Evolutionary conservation across 35 echinoderm and acorn worm species (phyloP), one percentile per base, ranked within the genome.

Genomic region (Patiria miniata): DNA sequence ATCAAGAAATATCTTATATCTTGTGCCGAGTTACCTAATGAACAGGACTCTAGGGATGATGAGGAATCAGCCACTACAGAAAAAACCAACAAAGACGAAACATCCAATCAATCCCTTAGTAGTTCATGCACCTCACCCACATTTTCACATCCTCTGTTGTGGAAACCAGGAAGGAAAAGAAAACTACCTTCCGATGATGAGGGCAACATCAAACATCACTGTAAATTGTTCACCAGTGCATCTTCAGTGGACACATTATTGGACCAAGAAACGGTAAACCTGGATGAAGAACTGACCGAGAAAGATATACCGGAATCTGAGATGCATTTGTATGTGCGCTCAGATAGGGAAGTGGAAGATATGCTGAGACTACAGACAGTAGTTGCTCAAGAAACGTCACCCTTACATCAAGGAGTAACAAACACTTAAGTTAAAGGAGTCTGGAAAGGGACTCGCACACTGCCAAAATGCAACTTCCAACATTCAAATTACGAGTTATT

Each of bases 241-340:
- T 14, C 26, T 28, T 47, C 42, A 47, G 42, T 47, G 42, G 42
- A 47, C 42, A 47, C 4, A 47, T 47, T 12, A 4, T 73, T 26
- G 65, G 34, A 73, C 65, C 65, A 26, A 8, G 65, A 30, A 34
- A 73, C 8, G 29, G 26, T 32, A 6, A 34, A 12, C 65, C 29
- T 73, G 7, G 65, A 73, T 73, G 65, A 36, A 34, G 65, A 73
- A 34, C 34, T 73, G 34, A 28, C 65, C 3, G 65, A 73, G 65
- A 73, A 30, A 19, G 82, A 84, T 33, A 84, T 84, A 37, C 82
- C 82, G 2, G 82, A 84, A 19, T 84, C 82, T 4, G 82, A 84
- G 36, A 60, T 84, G 52, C 82, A 84, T 84, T 18, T 36, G 21
- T 84, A 84, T 34, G 34, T 84, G 19, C 7, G 54, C 15, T 58